These are phyloP conservation scores for Formica exsecta DNA, from an alignment of 1,140 invertebrate species.

Conservation along the genomic window DNA sequence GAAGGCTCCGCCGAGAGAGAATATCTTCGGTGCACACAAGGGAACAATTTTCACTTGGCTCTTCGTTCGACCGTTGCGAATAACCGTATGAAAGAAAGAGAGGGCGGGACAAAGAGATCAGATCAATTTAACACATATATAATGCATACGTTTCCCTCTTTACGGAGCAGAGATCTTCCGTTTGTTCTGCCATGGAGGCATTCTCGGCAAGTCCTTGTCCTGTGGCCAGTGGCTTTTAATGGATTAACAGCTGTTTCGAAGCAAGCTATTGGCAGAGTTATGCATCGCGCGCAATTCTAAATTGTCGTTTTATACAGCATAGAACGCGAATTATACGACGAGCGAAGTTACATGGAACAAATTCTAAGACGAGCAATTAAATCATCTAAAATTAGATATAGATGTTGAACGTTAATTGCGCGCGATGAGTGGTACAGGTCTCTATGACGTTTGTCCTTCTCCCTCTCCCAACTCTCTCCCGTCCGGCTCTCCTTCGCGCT, in stretches of 20 bases:
- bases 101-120: background rate
- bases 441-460: background rate
- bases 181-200: slow-evolving; percentile 29
- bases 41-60: slow-evolving; percentile 19
- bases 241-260: slow-evolving; percentile 18
- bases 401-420: slow-evolving; percentile 31
- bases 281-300: slow-evolving; percentile 17
- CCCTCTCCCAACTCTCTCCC: background rate
- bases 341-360: background rate
- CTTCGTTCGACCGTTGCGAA: slow-evolving; percentile 1
- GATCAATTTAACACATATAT: slow-evolving; percentile 33
- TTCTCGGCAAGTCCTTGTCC: slow-evolving; percentile 54
- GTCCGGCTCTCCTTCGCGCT: background rate
- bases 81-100: slow-evolving; percentile 15
- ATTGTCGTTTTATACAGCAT: slow-evolving; percentile 23
- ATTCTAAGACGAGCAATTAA: background rate
- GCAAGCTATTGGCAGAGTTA: slow-evolving; percentile 23
- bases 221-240: slow-evolving; percentile 47
- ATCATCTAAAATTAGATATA: slow-evolving; percentile 34
- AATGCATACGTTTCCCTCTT: slow-evolving; percentile 28
- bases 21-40: slow-evolving; percentile 11
- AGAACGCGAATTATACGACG: background rate
- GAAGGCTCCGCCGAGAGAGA: slow-evolving; percentile 12
- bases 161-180: slow-evolving; percentile 33
- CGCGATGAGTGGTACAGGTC: slow-evolving; percentile 12